phyloP scores from a whole-genome alignment of 2,113 vertebrate species.

The Balaenoptera acutorostrata region DNA sequence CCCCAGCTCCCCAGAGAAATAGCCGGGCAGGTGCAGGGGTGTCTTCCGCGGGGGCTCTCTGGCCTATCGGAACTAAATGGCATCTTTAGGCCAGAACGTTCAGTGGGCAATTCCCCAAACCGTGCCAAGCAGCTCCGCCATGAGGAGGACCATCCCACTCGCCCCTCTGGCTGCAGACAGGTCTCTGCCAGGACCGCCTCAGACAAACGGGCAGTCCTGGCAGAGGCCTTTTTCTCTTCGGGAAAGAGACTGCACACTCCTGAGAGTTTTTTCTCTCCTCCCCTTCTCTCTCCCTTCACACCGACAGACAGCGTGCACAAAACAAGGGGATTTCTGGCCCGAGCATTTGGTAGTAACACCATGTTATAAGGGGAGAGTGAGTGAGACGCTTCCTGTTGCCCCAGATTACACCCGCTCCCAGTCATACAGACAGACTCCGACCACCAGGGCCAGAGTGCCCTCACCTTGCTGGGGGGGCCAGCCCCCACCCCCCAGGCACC shows the following conservation, averaged over 20 bases:
- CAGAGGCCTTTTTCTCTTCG: background rate
- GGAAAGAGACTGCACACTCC: background rate
- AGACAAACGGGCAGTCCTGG: background rate
- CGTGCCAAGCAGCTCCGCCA: background rate
- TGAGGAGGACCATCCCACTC: accelerated
- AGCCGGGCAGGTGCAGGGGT: accelerated
- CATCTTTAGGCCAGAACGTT: no score
- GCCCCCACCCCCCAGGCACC: no score
- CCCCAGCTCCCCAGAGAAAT: background rate
- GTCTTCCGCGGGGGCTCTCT: background rate
- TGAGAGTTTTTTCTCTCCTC: accelerated
- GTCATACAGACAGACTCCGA: no score
- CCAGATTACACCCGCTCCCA: background rate
- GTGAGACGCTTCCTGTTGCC: background rate
- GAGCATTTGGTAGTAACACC: accelerated
- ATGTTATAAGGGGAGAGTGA: accelerated
- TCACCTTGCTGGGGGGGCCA: no score
- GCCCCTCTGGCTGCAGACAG: no score
- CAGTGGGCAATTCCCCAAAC: background rate
- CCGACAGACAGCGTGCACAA: background rate
- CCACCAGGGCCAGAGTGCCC: background rate
- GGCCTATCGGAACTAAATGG: background rate
- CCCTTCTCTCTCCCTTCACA: accelerated
- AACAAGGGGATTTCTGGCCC: background rate
- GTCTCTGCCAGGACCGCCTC: background rate